Evolutionary conservation across 1,140 invertebrate genomes (phyloP).

Genomic region (Danaus plexippus): DNA sequence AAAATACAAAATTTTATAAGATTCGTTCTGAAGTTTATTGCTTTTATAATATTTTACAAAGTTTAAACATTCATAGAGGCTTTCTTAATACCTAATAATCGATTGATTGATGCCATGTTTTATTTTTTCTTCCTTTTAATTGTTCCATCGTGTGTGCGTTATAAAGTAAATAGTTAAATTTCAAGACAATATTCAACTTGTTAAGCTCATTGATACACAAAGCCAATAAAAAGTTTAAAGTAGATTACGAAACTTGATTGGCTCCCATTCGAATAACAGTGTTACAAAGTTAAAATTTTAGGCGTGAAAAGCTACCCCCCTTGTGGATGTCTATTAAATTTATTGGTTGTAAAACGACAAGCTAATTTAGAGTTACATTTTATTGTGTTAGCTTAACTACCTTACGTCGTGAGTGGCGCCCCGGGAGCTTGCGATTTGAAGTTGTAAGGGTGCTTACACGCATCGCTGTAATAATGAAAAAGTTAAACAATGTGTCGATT

Average conservation of each 20-base stretch:
- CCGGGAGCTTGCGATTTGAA: conserved; percentile 30
- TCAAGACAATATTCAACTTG: no score
- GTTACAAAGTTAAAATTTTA: conserved; percentile 56
- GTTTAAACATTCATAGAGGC: no score
- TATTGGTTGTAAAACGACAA: conserved; percentile 68
- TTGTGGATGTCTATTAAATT: conserved; percentile 55
- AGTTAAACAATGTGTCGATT: no score
- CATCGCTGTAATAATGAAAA: no score
- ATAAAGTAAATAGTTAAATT: no score
- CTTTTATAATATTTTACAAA: no score
- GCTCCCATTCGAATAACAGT: conserved; percentile 38
- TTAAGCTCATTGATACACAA: conserved; percentile 10
- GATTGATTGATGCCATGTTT: no score
- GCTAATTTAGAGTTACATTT: conserved; percentile 68
- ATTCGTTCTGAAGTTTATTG: no score
- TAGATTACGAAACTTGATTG: conserved; percentile 51
- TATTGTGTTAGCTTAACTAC: conserved; percentile 65
- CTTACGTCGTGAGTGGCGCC: conserved; percentile 47
- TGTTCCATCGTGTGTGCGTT: no score
- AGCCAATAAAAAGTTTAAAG: conserved; percentile 47
- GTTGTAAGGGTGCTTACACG: conserved; percentile 10
- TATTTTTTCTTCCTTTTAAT: no score
- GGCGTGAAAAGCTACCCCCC: conserved; percentile 37
- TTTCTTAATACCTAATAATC: no score
- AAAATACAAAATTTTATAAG: no score